A percentile compares a stretch with the other conserved stretches of the same genome.
Conservation (phyloP, 2,113 vertebrate species). For the Rhinoptilus africanus region DNA sequence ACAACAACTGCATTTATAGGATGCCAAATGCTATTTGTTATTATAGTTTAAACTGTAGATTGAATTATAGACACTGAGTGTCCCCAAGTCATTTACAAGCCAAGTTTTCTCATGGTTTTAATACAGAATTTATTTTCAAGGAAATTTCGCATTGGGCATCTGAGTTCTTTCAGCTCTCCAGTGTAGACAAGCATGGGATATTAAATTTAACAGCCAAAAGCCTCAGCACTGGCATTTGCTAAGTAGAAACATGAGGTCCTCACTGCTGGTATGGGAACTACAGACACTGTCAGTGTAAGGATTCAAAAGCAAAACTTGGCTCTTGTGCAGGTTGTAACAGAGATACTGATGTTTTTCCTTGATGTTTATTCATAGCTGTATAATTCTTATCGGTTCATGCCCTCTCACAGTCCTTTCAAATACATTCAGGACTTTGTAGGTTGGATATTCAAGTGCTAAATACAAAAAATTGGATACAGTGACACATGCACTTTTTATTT, state of each 20-base stretch:
- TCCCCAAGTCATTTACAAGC: not conserved
- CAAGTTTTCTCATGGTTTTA: not conserved
- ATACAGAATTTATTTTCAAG: not conserved
- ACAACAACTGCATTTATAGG: not conserved
- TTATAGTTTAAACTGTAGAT: not conserved
- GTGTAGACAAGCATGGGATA: not conserved
- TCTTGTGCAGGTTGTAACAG: not conserved
- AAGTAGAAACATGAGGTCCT: not conserved
- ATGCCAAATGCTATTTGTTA: not conserved
- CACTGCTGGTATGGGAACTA: not conserved
- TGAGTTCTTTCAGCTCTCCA: not conserved
- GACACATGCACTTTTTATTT: accelerated
- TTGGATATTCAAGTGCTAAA: not conserved
- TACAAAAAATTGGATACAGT: not conserved
- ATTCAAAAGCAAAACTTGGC: not conserved
- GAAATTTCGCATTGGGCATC: not conserved
- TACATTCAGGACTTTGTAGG: not conserved
- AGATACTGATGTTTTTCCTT: not conserved
- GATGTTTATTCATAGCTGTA: not conserved
- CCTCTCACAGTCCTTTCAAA: not conserved
- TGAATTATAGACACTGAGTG: not conserved
- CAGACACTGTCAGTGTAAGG: not conserved
- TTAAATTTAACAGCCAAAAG: not conserved
- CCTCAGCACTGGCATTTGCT: not conserved
- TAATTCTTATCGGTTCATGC: not conserved